Evolutionary conservation across 2,797 vertebrate species (phyloP).

Genomic region (Allobates femoralis): DNA sequence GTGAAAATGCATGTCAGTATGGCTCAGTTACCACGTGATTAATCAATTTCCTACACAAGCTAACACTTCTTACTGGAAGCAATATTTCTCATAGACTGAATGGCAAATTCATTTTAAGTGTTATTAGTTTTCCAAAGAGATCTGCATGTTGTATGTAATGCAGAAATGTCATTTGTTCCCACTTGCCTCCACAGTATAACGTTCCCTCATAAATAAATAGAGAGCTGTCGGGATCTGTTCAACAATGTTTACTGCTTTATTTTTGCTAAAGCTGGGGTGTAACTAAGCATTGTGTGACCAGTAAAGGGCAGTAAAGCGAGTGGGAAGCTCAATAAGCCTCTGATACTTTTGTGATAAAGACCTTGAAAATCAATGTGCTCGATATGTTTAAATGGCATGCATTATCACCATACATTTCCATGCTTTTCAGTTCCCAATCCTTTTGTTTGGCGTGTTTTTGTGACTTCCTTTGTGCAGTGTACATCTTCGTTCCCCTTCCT

Average conservation of each 20-base stretch:
- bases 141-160: not conserved
- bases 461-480: not conserved
- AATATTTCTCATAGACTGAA: not conserved
- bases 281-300: not conserved
- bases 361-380: conserved; percentile 33
- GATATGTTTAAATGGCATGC: not conserved
- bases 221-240: not conserved
- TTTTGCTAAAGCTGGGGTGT: not conserved
- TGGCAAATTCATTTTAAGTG: not conserved
- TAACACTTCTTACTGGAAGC: not conserved
- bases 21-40: not conserved
- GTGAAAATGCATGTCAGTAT: not conserved
- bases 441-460: not conserved
- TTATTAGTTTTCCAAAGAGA: not conserved
- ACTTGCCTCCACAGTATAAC: not conserved
- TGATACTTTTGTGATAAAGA: conserved; percentile 4
- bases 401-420: conserved; percentile 2
- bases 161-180: not conserved
- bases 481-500: not conserved
- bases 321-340: not conserved
- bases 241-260: not conserved
- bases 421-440: not conserved
- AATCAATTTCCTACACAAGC: not conserved
- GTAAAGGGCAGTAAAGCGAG: not conserved
- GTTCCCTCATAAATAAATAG: not conserved